Evolutionary conservation across 1,140 invertebrate genomes (phyloP).

Genomic region (Zophobas atratus): DNA sequence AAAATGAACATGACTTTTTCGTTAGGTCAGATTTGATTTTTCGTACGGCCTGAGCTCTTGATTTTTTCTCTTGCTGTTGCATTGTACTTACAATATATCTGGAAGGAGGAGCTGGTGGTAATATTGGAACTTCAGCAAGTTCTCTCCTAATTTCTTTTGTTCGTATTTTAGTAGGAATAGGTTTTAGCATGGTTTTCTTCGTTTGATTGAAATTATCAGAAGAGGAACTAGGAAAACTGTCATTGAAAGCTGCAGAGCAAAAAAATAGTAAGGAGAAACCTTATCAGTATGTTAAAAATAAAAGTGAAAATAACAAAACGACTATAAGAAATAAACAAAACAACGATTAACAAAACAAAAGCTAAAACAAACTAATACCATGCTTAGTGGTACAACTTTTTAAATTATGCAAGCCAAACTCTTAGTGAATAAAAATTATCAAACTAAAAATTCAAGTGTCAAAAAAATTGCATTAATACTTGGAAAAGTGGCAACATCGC

Average conservation of each 20-base stretch:
- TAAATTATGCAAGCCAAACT: constrained; percentile 29
- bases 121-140: constrained; percentile 38
- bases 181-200: constrained; percentile 64
- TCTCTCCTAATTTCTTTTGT: constrained; percentile 57
- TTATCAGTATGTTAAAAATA: constrained; percentile 42
- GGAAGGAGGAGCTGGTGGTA: constrained; percentile 52
- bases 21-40: constrained; percentile 60
- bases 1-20: constrained; percentile 40
- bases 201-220: constrained; percentile 60
- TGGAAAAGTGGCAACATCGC: constrained; percentile 27
- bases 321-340: constrained; percentile 41
- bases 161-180: constrained; percentile 59
- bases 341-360: constrained; percentile 41
- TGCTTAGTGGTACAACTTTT: constrained; percentile 37
- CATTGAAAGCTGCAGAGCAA: constrained; percentile 57
- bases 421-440: constrained; percentile 11
- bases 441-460: constrained; percentile 13
- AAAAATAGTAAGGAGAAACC: constrained; percentile 50
- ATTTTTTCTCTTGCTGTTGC: constrained; percentile 15
- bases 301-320: constrained; percentile 29
- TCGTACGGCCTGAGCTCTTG: constrained; percentile 30
- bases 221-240: constrained; percentile 55
- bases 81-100: constrained; percentile 63
- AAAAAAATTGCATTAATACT: neutral
- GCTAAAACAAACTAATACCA: constrained; percentile 41